Conservation (phyloP, 2,888 invertebrate species). For the Monopis laevigella region DNA sequence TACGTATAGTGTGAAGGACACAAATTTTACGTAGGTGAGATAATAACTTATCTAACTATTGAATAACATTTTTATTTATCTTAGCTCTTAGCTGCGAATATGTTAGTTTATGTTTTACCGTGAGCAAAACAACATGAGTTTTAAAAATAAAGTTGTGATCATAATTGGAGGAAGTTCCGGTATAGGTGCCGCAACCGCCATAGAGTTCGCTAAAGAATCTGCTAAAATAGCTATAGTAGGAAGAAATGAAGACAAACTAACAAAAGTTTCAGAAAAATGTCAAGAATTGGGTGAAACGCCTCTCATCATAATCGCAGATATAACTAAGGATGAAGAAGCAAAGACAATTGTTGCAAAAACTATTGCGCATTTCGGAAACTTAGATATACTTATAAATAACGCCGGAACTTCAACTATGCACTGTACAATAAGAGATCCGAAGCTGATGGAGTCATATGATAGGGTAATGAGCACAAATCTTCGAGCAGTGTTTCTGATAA, state of each 20-base stretch:
- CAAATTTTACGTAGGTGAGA: too few species aligned
- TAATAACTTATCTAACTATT: too few species aligned
- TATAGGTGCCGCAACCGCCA: slow-evolving; percentile 72
- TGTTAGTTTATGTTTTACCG: too few species aligned
- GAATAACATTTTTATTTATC: too few species aligned
- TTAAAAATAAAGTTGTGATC: slow-evolving; percentile 59
- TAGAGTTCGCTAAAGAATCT: slow-evolving; percentile 68
- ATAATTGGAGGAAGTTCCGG: slow-evolving; percentile 74
- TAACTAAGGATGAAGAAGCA: slow-evolving; percentile 11
- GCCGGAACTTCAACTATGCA: slow-evolving; percentile 9
- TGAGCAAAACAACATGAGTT: too few species aligned
- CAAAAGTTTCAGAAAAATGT: slow-evolving; percentile 44
- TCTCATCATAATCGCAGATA: slow-evolving; percentile 17
- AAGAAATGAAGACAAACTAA: slow-evolving; percentile 71
- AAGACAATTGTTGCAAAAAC: slow-evolving; percentile 13
- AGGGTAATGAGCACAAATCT: slow-evolving; percentile 10
- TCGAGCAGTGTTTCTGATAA: slow-evolving; percentile 7
- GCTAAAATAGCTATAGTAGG: slow-evolving; percentile 70
- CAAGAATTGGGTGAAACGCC: slow-evolving; percentile 14
- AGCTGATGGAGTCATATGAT: slow-evolving; percentile 10
- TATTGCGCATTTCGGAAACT: slow-evolving; percentile 9
- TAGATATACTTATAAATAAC: slow-evolving; percentile 16
- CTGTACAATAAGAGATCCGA: not conserved
- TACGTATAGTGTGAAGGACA: too few species aligned
- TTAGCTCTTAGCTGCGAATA: too few species aligned